phyloP scores from a whole-genome alignment of 2,888 invertebrate genomes.

The Ypsolopha sequella region DNA sequence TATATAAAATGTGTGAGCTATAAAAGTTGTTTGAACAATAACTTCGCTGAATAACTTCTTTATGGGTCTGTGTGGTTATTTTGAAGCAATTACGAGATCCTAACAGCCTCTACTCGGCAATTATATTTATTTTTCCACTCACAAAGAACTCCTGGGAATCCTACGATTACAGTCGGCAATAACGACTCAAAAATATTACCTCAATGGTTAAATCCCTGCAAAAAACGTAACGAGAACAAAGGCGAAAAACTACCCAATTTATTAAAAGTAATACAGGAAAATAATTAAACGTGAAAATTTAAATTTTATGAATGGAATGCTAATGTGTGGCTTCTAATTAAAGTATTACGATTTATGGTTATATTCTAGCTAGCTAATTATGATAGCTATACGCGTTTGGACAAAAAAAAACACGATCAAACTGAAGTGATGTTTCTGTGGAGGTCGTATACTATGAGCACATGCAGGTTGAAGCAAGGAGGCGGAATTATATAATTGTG shows the following conservation, averaged over 20 bases:
- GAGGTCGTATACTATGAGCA: not conserved
- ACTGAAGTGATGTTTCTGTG: not conserved
- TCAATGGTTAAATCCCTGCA: not conserved
- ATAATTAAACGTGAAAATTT: not conserved
- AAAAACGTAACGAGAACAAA: not conserved
- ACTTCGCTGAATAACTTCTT: slow-evolving; percentile 1
- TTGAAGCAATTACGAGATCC: not conserved
- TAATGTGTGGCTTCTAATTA: not conserved
- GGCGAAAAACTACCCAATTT: not conserved
- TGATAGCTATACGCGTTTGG: not conserved
- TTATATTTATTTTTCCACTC: slow-evolving; percentile 3
- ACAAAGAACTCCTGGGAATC: slow-evolving; percentile 5
- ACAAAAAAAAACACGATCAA: not conserved
- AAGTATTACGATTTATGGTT: not conserved
- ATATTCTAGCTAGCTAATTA: slow-evolving; percentile 1
- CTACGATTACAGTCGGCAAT: not conserved
- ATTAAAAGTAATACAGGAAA: no score
- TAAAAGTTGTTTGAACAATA: not conserved
- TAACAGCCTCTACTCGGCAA: not conserved
- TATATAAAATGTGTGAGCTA: not conserved
- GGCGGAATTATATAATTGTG: slow-evolving; percentile 6
- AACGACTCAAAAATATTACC: not conserved
- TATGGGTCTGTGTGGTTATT: not conserved
- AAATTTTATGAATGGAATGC: slow-evolving; percentile 1
- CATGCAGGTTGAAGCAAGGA: not conserved